These are phyloP conservation scores for Grallaria varia DNA, from an alignment of 2,113 vertebrate genomes.

Conservation along the genomic window DNA sequence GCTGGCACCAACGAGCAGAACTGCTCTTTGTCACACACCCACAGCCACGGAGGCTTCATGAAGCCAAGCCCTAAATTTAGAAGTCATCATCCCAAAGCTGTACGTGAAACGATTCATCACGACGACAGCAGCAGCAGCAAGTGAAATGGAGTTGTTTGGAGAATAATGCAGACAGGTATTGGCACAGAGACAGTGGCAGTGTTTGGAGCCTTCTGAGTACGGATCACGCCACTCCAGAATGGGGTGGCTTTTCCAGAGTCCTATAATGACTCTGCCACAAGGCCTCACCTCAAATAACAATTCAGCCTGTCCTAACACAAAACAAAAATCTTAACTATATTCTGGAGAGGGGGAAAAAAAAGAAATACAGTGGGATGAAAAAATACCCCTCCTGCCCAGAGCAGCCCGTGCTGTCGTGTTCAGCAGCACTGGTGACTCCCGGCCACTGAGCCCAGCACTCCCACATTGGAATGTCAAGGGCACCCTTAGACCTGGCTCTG, in stretches of 20 bases:
- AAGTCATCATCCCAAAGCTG: background rate
- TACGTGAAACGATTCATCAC: background rate
- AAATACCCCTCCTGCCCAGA: background rate
- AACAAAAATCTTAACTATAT: background rate
- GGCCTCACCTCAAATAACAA: background rate
- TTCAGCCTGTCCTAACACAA: background rate
- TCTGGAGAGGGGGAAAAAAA: background rate
- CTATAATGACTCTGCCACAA: background rate
- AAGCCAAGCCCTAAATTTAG: conserved; percentile 7
- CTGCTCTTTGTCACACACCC: background rate
- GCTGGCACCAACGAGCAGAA: background rate
- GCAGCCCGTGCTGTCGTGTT: accelerated
- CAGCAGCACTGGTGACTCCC: accelerated
- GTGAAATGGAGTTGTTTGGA: background rate
- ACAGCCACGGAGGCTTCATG: background rate
- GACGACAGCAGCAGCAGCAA: background rate
- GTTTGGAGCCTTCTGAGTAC: background rate
- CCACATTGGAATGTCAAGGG: accelerated
- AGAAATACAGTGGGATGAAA: background rate
- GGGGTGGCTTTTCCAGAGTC: background rate
- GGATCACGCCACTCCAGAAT: accelerated
- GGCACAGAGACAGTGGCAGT: background rate
- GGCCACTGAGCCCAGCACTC: accelerated
- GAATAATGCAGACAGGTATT: background rate
- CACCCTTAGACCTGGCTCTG: accelerated